Evolutionary conservation across 2,888 invertebrate genomes (phyloP).

Genomic region (Alviniconcha strummeri): DNA sequence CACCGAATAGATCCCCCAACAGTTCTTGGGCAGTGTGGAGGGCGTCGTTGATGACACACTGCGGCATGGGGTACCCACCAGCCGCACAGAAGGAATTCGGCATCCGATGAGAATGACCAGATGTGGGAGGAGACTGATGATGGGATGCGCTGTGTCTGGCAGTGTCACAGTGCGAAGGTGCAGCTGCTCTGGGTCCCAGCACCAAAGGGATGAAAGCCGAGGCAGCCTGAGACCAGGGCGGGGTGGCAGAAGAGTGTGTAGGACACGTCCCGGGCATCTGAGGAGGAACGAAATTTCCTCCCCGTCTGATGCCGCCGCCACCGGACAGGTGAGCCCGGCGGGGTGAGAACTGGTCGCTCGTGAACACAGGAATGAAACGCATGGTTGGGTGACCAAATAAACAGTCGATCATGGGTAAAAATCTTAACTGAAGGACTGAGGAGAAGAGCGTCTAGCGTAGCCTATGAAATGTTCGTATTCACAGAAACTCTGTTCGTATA

Average conservation of each 20-base stretch:
- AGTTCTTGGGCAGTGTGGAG: slow-evolving; percentile 1
- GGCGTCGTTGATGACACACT: neutral
- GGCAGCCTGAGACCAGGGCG: neutral
- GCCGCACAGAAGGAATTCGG: neutral
- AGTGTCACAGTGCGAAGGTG: neutral
- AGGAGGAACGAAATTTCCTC: neutral
- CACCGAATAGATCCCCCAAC: neutral
- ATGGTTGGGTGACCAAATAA: neutral
- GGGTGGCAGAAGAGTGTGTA: neutral
- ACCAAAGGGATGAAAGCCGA: neutral
- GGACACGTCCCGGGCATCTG: neutral
- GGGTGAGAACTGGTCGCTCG: neutral
- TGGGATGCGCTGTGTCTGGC: neutral
- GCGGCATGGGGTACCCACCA: neutral
- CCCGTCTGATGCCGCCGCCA: neutral
- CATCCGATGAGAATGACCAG: no score
- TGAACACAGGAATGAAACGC: slow-evolving; percentile 8
- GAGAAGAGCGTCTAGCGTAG: no score
- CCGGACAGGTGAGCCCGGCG: neutral
- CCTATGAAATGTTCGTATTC: no score
- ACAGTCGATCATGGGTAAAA: no score
- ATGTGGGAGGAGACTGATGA: no score
- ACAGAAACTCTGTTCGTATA: no score
- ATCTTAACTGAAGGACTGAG: no score
- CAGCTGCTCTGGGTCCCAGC: neutral